Base-by-base conservation (phyloP, 2,113 vertebrate genomes). In the Trematocara nigrifrons region DNA sequence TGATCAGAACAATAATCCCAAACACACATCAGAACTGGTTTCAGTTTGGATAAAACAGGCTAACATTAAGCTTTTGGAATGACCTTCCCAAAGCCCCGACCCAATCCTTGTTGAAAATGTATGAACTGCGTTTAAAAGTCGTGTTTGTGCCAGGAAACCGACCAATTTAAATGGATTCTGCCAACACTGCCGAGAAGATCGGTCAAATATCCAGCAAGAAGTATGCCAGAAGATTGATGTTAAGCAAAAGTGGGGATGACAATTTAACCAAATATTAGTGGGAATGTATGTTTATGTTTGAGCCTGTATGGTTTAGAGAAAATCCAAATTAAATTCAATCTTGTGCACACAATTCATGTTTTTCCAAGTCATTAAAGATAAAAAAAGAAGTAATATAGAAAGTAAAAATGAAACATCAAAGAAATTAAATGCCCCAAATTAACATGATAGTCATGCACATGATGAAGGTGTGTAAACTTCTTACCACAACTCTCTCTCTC, bases 171-270 rank as follows among this genome's bases (percentile, higher is more conserved):
- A 40, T 66, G 35, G n/a, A 66, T 40, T 40, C 61, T 20, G 35
- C 0, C 61, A 66, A 40, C 0, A 0, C 18, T 20, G 18, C 1
- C 0, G 3, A 66, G 18, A 66, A 20, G 33, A 66, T 5, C 5
- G 2, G 33, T 20, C 10, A 64, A 0, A 64, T 66, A 40, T 20
- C 18, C 33, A 40, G 4, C 33, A 5, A 66, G 18, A 38, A 40
- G 10, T 66, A 11, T 64, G 18, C 18, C 59, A 7, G 33, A 38
- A 66, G 59, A 66, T 38, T 61, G 29, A 35, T 35, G 16, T 35
- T 11, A 64, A 11, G 18, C 4, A 38, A 5, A 66, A 38, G 61
- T 2, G 59, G 18, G n/a, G 33, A 38, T 38, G 33, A 66, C 31
- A n/a, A 64, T 38, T 64, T 64, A 20, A 66, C 3, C 61, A 66